Conservation (phyloP, 2,113 vertebrate genomes). For the Prietella phreatophila region DNA sequence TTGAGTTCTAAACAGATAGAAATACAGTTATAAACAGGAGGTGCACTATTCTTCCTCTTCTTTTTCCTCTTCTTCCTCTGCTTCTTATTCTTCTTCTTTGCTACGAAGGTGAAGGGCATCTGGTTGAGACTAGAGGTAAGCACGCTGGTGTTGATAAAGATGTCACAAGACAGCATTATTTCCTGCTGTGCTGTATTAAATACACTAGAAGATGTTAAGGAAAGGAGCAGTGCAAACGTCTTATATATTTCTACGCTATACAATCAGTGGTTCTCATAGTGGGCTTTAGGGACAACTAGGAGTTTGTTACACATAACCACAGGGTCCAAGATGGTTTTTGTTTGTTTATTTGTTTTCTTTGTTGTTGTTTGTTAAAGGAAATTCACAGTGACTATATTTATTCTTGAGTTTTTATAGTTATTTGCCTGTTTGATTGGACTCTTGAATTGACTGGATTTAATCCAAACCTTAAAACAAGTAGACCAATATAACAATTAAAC, state of each 20-base stretch:
- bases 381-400: not conserved
- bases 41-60: no score
- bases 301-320: not conserved
- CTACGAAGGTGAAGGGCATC: not conserved
- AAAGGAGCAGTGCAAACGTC: not conserved
- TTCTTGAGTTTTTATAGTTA: not conserved
- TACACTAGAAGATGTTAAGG: not conserved
- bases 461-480: not conserved
- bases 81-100: no score
- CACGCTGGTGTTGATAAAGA: not conserved
- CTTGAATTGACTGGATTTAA: not conserved
- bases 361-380: not conserved
- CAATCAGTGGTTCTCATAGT: not conserved
- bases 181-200: not conserved
- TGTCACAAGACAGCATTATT: not conserved
- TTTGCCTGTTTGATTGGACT: not conserved
- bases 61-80: no score
- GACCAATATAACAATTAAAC: not conserved
- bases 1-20: no score
- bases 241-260: not conserved
- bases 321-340: not conserved
- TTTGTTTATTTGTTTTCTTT: not conserved
- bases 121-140: not conserved
- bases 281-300: not conserved
- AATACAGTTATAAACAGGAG: no score